Conservation (phyloP, 2,113 vertebrate genomes). For the Rhinoderma darwinii region DNA sequence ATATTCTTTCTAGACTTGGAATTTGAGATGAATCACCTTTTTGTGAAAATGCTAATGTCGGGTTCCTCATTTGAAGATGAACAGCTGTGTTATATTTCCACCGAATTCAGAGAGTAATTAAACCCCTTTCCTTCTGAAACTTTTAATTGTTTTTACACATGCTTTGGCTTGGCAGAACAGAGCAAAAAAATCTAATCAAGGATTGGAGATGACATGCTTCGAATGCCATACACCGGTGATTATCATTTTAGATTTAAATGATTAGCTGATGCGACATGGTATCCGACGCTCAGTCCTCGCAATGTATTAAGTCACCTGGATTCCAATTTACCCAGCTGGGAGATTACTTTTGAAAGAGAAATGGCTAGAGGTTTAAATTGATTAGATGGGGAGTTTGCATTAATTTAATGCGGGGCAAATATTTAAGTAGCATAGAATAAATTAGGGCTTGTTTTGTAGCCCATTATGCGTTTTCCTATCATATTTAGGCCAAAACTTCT, state of each 20-base stretch:
- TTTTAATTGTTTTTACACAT: constrained; percentile 60
- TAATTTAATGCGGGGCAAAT: neutral
- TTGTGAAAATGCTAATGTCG: constrained; percentile 52
- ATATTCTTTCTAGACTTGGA: constrained; percentile 37
- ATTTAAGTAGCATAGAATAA: neutral
- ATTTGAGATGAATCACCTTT: constrained; percentile 45
- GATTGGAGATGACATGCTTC: constrained; percentile 34
- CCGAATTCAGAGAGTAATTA: constrained; percentile 54
- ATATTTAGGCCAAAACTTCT: too few species aligned
- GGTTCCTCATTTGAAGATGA: constrained; percentile 45
- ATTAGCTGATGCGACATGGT: constrained; percentile 28
- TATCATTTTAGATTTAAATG: constrained; percentile 57
- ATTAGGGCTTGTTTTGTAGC: neutral
- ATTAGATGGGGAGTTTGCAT: neutral
- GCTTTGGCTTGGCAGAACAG: constrained; percentile 55
- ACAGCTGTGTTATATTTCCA: constrained; percentile 56
- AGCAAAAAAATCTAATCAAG: constrained; percentile 53
- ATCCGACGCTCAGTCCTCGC: neutral
- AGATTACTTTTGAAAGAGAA: neutral
- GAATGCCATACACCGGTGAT: constrained; percentile 52
- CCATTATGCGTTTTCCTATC: too few species aligned
- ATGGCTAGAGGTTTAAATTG: neutral
- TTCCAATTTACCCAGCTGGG: constrained; percentile 11
- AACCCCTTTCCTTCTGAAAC: constrained; percentile 52
- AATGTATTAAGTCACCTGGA: constrained; percentile 24